These are phyloP conservation scores for Sitta europaea DNA, from an alignment of 2,113 vertebrate species.

Conservation along the genomic window DNA sequence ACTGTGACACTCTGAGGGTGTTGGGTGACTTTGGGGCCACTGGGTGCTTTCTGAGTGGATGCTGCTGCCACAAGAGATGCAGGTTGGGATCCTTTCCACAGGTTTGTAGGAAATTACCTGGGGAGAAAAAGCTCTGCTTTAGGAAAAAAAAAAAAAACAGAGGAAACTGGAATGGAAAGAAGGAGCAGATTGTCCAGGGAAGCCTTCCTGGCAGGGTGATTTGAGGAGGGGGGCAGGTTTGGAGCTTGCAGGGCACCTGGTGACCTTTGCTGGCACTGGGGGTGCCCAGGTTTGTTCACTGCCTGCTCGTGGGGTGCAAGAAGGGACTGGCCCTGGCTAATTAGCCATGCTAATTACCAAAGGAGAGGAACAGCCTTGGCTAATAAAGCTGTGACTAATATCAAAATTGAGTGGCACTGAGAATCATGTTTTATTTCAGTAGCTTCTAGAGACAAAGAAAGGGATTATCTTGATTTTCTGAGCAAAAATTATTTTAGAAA, in stretches of 20 bases:
- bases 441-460: neutral
- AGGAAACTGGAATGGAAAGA: neutral
- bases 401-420: neutral
- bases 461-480: neutral
- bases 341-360: too few species aligned
- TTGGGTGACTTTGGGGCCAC: neutral
- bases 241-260: conserved; percentile 41
- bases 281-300: conserved; percentile 7
- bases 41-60: neutral
- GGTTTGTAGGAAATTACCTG: neutral
- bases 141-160: too few species aligned
- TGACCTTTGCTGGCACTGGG: neutral
- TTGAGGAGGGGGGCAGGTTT: neutral
- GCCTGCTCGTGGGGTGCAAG: too few species aligned
- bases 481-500: neutral
- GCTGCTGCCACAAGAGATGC: neutral
- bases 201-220: neutral
- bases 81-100: accelerated
- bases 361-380: too few species aligned
- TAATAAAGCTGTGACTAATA: too few species aligned
- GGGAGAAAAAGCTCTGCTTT: neutral
- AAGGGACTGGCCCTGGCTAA: too few species aligned
- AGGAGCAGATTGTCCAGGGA: neutral
- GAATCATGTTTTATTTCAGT: neutral
- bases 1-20: neutral